These are phyloP conservation scores for Drosophila murphyi DNA, from an alignment of 1,140 invertebrate genomes.

Conservation along the genomic window DNA sequence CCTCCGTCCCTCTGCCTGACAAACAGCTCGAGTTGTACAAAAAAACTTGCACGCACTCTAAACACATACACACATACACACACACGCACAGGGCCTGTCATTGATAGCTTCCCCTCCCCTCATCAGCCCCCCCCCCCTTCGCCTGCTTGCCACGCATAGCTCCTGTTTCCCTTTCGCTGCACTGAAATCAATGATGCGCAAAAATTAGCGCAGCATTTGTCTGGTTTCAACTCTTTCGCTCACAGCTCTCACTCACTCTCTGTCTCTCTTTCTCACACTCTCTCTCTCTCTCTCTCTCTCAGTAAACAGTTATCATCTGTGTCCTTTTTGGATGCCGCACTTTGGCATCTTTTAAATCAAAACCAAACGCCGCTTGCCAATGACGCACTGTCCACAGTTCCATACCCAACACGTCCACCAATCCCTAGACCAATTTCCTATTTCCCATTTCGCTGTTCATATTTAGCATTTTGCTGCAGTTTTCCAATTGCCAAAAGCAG, in stretches of 20 bases:
- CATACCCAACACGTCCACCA: not conserved
- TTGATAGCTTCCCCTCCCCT: constrained; percentile 51
- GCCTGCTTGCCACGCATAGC: not conserved
- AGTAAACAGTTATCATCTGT: constrained; percentile 25
- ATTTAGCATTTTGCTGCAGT: constrained; percentile 8
- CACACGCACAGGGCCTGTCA: constrained; percentile 51
- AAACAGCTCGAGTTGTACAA: not conserved
- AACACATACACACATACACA: constrained; percentile 12
- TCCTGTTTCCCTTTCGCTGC: constrained; percentile 5
- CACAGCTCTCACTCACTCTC: not conserved
- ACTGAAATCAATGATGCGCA: constrained; percentile 71
- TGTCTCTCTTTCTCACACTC: not conserved
- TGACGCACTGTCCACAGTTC: not conserved
- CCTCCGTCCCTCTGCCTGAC: not conserved
- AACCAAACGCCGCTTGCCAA: constrained; percentile 39
- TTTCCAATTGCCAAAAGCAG: constrained; percentile 33
- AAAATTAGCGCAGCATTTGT: constrained; percentile 72
- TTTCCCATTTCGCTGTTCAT: too few species aligned
- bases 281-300: not conserved
- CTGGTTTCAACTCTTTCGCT: constrained; percentile 15
- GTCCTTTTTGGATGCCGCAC: constrained; percentile 33
- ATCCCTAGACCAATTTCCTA: too few species aligned
- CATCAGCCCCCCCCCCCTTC: not conserved
- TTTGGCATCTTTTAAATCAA: constrained; percentile 54
- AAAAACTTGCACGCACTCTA: too few species aligned